Base-by-base conservation (phyloP, 2,888 invertebrate species). In the Buathra laborator region DNA sequence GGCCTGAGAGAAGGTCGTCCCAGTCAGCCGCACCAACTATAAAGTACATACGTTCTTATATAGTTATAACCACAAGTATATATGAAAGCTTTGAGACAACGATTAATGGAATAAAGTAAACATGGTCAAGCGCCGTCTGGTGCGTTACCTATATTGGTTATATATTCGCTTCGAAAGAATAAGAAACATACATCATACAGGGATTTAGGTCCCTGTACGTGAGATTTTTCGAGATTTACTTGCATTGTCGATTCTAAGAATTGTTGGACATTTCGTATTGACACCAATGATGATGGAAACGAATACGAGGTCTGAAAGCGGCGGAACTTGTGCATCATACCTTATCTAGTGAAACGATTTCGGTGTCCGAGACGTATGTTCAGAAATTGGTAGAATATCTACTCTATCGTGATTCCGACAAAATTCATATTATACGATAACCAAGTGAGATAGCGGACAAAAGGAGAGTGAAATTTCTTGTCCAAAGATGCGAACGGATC, bases 1-100 rank as follows among this genome's bases (percentile, higher is more conserved):
- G 77, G 72, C 83, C 72, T 74, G 78, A 76, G 77, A 83, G 83
- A 83, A 83, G 83, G 83, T 83, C 78, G 71, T 37, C 64, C 62
- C 81, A 64, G 75, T 70, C 76, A 43, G 66, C 37, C 56, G 43
- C 24, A 53, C 70, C 59, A 66, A 32, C 37, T 66, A 32, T 51
- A 66, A 24, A 19, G 19, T 64, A 24, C 24, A 24, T 19, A 9
- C 43, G 64, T 44, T 16, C 29, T 29, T 56, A 16, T 56, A 56
- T 56, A 56, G 19, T 56, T 56, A 19, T 56, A 37, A 37, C 37
- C 7, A 9, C 56, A 16, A 19, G 56, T 16, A 9, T 16, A 19
- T 10, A 51, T 10, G 56, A 56, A 56, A 56, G 19, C 14, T 71
- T 64, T 12, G 79, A 14, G 43, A 32, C 37, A 67, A 37, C 80